Evolutionary conservation across 2,113 vertebrate genomes (phyloP), one percentile per base, ranked within the genome.

Genomic region (Romanogobio albipinnatus): DNA sequence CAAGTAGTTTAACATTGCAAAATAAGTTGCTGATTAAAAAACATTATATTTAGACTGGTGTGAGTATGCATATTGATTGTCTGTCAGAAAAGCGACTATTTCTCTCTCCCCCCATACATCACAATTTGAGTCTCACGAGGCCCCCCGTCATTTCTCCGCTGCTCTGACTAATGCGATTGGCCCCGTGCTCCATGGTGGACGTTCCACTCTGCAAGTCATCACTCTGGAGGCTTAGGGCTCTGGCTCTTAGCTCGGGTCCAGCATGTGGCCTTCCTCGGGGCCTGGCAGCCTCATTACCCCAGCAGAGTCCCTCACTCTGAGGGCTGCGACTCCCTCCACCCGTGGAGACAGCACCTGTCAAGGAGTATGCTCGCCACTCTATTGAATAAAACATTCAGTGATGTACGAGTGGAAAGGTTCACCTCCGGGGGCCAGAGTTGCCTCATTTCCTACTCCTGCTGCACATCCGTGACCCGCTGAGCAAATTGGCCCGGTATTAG

Each of bases 321-420:
- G 90, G 91, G 87, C 90, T 89, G 89, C 17, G 91, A 89, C 82
- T 92, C 92, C 89, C 91, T 90, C 51, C 82, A 82, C 77, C 77
- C 84, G 56, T 61, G 39, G 84, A 84, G 91, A 91, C 74, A 53
- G 93, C 93, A 94, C 94, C 94, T 94, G 93, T 93, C 93, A 93
- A 83, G 83, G 87, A 91, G 91, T 91, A 91, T 91, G 91, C 89
- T 85, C 84, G 91, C 92, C 91, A 88, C 90, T 91, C 91, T 93
- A 93, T 94, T 95, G 93, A 95, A 95, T 95, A 94, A 95, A 95
- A 94, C 93, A 94, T 94, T 90, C 90, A 87, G 92, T 94, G 94
- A 95, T 95, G 93, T 94, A 94, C 92, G 93, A 94, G 94, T 91
- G 91, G 90, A 88, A 90, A 91, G 91, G 90, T 92, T 90, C 92